Evolutionary conservation across 1,140 invertebrate species (phyloP).

Genomic region (Drosophila ogumai): DNA sequence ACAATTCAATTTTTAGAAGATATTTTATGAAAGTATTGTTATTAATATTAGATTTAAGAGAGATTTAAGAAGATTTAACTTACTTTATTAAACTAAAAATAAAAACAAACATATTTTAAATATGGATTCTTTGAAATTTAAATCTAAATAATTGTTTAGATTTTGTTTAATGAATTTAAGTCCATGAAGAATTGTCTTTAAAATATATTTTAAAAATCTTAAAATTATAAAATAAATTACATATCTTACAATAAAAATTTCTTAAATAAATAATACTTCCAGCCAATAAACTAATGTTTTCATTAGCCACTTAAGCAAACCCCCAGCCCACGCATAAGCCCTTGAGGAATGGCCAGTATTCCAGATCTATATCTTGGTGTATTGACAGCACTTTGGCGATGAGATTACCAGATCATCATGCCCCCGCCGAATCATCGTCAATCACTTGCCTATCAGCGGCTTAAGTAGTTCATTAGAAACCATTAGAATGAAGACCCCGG

Average conservation of each 20-base stretch:
- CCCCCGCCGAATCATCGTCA: conserved; percentile 48
- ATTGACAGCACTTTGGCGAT: conserved; percentile 39
- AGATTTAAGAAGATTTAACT: too few relatives aligned
- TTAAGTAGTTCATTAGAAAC: conserved; percentile 70
- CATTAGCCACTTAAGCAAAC: conserved; percentile 14
- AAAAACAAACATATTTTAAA: too few relatives aligned
- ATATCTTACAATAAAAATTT: neutral
- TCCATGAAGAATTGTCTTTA: neutral
- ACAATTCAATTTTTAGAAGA: neutral
- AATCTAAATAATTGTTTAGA: too few relatives aligned
- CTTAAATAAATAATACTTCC: neutral
- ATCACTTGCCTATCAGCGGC: conserved; percentile 53
- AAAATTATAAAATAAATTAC: neutral
- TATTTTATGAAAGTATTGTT: too few relatives aligned
- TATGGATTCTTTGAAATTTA: too few relatives aligned
- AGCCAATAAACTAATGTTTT: conserved; percentile 12
- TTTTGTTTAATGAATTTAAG: neutral
- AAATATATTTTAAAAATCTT: neutral
- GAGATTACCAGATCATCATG: conserved; percentile 49
- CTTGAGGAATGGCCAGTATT: conserved; percentile 1
- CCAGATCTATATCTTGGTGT: conserved; percentile 17
- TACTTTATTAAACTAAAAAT: too few relatives aligned
- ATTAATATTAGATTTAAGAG: too few relatives aligned
- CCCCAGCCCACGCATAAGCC: neutral
- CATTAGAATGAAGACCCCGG: conserved; percentile 50